Percentiles rank a stretch among this genome's conserved stretches.
phyloP scores from a whole-genome alignment of 1,140 invertebrate species.

The Cotesia chilonis region DNA sequence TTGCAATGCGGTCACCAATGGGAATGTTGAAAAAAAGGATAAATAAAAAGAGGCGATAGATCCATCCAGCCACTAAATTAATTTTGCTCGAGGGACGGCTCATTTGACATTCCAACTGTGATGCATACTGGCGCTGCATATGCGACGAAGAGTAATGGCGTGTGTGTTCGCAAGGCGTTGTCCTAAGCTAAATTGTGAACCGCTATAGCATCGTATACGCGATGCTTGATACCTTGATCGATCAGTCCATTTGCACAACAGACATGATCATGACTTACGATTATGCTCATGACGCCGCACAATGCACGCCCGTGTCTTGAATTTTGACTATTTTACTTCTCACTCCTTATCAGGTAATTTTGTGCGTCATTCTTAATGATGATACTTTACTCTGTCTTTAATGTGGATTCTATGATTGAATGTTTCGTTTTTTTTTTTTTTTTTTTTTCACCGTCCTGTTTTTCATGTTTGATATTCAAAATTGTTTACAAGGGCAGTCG shows the following conservation, averaged over 20 bases:
- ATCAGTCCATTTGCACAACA: constrained; percentile 22
- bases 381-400: too few species aligned
- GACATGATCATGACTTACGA: constrained; percentile 25
- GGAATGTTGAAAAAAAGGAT: constrained; percentile 12
- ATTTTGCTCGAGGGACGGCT: constrained; percentile 46
- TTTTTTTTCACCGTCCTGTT: too few species aligned
- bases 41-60: neutral
- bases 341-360: neutral
- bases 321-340: constrained; percentile 21
- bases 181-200: constrained; percentile 30
- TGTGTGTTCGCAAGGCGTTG: constrained; percentile 30
- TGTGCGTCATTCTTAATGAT: neutral
- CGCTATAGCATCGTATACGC: too few species aligned
- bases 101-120: constrained; percentile 52
- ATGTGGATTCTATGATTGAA: too few species aligned
- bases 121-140: constrained; percentile 20
- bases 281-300: neutral
- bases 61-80: constrained; percentile 47
- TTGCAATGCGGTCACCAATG: constrained; percentile 10
- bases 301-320: constrained; percentile 11
- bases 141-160: constrained; percentile 20
- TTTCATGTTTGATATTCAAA: too few species aligned
- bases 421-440: too few species aligned
- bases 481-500: too few species aligned
- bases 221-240: constrained; percentile 20